phyloP scores from a whole-genome alignment of 2,113 vertebrate genomes.

The Brachypteracias leptosomus region DNA sequence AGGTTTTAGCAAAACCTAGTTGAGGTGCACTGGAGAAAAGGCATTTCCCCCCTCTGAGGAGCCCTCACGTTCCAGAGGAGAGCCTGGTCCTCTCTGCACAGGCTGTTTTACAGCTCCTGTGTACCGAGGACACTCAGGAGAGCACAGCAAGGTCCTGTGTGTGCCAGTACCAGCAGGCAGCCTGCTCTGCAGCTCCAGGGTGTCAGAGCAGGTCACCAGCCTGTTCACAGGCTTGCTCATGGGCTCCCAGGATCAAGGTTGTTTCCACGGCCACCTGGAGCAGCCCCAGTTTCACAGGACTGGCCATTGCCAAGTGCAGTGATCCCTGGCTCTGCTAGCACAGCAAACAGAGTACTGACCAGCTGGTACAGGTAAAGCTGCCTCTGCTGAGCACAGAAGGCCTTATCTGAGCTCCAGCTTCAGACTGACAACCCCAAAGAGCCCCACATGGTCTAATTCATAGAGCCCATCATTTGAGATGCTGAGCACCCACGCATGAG shows the following conservation, averaged over 20 bases:
- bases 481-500: neutral
- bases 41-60: neutral
- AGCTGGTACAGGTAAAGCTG: neutral
- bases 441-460: neutral
- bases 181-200: neutral
- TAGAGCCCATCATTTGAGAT: neutral
- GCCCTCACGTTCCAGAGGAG: neutral
- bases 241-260: neutral
- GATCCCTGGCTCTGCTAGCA: neutral
- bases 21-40: neutral
- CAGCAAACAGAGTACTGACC: neutral
- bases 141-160: neutral
- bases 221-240: neutral
- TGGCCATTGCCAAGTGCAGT: neutral
- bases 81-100: neutral
- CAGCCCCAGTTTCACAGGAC: neutral
- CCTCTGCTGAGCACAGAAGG: neutral
- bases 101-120: neutral
- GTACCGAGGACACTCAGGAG: neutral
- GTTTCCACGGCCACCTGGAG: neutral
- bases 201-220: neutral
- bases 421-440: neutral
- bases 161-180: neutral
- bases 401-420: neutral
- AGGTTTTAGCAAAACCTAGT: fast-evolving